Conservation (phyloP, 37 sponge, comb jelly and placozoan species). For the Halichondria panicea region DNA sequence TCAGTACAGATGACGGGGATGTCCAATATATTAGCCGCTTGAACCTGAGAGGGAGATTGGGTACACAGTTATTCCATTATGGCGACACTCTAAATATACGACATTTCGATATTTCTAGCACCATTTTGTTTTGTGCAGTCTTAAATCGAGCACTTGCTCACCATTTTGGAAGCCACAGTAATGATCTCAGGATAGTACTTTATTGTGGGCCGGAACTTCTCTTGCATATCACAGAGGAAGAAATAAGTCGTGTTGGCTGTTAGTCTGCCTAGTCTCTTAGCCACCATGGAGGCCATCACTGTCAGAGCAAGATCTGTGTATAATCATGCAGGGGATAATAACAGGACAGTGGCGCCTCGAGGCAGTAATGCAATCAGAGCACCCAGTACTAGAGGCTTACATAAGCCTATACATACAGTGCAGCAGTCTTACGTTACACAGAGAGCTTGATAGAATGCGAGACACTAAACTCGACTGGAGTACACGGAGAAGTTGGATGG, state of each 20-base stretch:
- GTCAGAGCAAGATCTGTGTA: background rate
- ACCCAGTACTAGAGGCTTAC: too few relatives aligned
- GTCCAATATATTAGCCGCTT: constrained; percentile 86
- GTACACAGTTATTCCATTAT: too few relatives aligned
- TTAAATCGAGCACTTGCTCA: constrained; percentile 36
- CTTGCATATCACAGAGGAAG: constrained; percentile 99
- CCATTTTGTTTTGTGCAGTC: background rate
- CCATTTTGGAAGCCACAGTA: constrained; percentile 84
- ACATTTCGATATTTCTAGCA: background rate
- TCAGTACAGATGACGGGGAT: constrained; percentile 97
- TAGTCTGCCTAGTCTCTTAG: constrained; percentile 77
- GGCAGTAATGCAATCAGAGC: background rate
- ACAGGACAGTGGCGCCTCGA: background rate
- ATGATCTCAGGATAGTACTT: constrained; percentile 93
- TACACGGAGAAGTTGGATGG: too few relatives aligned
- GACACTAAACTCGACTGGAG: too few relatives aligned
- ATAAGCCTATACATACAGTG: too few relatives aligned
- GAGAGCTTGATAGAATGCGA: too few relatives aligned
- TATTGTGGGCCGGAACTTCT: constrained; percentile 94
- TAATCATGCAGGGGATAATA: background rate
- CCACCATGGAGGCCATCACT: constrained; percentile 19
- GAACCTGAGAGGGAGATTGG: too few relatives aligned
- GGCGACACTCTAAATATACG: too few relatives aligned
- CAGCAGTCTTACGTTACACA: too few relatives aligned
- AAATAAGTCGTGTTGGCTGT: constrained; percentile 70